Percentiles rank a stretch among this genome's conserved stretches.
Evolutionary conservation across 2,113 vertebrate species (phyloP).

Genomic region (Mastomys coucha): DNA sequence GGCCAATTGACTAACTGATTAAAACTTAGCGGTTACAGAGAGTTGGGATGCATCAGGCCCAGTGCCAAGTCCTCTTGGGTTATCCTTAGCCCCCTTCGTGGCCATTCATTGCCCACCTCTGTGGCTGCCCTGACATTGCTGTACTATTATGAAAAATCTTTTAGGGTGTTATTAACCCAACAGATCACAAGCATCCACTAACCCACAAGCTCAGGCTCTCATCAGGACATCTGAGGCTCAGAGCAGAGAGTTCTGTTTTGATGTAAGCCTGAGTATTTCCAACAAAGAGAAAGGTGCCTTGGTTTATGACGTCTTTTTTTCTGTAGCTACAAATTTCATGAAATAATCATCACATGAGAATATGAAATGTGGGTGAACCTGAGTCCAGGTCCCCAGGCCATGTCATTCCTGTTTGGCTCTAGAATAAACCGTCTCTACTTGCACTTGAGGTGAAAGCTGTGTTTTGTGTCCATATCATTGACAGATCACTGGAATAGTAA

Average conservation of each 20-base stretch:
- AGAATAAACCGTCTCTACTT: not conserved
- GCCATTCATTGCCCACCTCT: not conserved
- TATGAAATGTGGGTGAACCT: not conserved
- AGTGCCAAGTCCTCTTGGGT: not conserved
- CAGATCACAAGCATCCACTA: not conserved
- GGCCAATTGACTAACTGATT: not conserved
- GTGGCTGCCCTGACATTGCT: not conserved
- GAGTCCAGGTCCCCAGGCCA: not conserved
- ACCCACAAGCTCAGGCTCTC: not conserved
- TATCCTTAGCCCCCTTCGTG: no score
- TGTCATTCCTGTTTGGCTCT: not conserved
- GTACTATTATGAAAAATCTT: not conserved
- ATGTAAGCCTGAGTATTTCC: not conserved
- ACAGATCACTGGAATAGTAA: not conserved
- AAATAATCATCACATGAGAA: not conserved
- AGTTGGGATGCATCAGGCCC: not conserved
- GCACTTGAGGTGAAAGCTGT: not conserved
- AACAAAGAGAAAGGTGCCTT: not conserved
- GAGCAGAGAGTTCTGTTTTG: not conserved
- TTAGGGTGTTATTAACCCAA: not conserved
- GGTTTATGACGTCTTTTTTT: not conserved
- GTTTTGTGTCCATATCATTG: not conserved
- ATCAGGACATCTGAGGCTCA: not conserved
- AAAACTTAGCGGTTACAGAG: not conserved
- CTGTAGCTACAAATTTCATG: not conserved